phyloP scores from a whole-genome alignment of 1,140 invertebrate species.

The Liolophura sinensis region DNA sequence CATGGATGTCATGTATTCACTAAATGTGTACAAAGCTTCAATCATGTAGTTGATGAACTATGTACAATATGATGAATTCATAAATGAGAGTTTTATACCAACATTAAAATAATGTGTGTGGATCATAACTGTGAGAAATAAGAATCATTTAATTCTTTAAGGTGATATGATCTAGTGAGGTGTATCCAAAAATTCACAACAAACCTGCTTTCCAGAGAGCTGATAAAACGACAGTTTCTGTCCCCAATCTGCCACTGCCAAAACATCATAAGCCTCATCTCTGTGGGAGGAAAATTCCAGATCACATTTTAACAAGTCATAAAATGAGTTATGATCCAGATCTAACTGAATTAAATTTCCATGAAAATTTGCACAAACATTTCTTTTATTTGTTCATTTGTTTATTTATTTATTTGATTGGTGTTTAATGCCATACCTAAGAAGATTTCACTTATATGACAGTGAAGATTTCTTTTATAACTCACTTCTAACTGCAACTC shows the following conservation, averaged over 20 bases:
- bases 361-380: neutral
- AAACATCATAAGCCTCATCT: slow-evolving; percentile 70
- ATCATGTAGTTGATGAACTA: too few species aligned
- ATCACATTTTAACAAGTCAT: slow-evolving; percentile 8
- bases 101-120: too few species aligned
- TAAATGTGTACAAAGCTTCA: too few species aligned
- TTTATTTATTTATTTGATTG: neutral
- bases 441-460: neutral
- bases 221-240: slow-evolving; percentile 92
- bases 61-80: too few species aligned
- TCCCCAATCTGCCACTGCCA: slow-evolving; percentile 94
- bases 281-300: slow-evolving; percentile 28
- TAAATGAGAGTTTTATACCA: too few species aligned
- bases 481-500: too few species aligned
- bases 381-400: neutral
- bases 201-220: slow-evolving; percentile 78
- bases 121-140: too few species aligned
- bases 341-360: neutral
- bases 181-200: neutral
- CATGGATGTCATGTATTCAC: too few species aligned
- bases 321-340: neutral
- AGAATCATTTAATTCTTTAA: neutral
- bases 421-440: neutral
- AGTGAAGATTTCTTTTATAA: too few species aligned
- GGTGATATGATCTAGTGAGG: neutral